These are phyloP conservation scores for Acanthosepion pharaonis DNA, from an alignment of 2,888 invertebrate species.

Conservation along the genomic window DNA sequence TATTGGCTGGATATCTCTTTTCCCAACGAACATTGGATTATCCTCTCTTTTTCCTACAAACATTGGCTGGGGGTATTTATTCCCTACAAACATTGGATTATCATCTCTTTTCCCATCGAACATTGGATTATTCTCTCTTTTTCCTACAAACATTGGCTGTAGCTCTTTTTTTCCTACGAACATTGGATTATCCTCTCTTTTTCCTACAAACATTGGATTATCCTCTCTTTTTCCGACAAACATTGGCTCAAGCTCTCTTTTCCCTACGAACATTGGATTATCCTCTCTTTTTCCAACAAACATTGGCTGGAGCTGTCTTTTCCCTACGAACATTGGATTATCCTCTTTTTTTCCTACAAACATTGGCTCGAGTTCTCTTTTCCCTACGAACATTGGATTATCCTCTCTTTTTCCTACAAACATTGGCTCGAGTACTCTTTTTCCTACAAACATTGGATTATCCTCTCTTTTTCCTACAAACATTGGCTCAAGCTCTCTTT, in stretches of 20 bases:
- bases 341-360: not conserved
- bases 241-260: too few species aligned
- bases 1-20: too few species aligned
- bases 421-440: not conserved
- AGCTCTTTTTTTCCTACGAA: not conserved
- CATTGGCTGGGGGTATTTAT: not conserved
- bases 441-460: not conserved
- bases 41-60: not conserved
- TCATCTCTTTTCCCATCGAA: not conserved
- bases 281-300: not conserved
- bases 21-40: not conserved
- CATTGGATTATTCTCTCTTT: not conserved
- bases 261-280: not conserved
- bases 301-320: not conserved
- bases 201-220: not conserved
- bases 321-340: not conserved
- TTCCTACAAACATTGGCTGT: not conserved
- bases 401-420: not conserved
- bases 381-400: not conserved
- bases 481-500: not conserved
- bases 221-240: not conserved
- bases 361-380: not conserved
- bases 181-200: not conserved
- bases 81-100: not conserved
- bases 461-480: not conserved